Percentiles rank a stretch among this genome's conserved stretches.
Evolutionary conservation across 1,140 invertebrate species (phyloP).

Genomic region (Platorchestia sp.): DNA sequence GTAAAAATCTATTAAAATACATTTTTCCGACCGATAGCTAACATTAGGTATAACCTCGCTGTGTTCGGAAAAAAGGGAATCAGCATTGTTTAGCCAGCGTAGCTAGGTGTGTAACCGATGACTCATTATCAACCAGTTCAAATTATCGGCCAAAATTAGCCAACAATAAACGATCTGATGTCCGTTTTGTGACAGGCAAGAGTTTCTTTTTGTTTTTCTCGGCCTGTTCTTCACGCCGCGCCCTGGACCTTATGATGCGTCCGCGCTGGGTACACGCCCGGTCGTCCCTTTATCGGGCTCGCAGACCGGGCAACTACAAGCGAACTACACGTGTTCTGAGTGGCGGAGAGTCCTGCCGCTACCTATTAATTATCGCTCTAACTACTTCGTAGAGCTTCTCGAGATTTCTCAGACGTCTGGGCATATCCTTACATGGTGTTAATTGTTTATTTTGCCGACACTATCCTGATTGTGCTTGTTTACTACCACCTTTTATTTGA

Average conservation of each 20-base stretch:
- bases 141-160: background rate
- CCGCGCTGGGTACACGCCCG: background rate
- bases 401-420: background rate
- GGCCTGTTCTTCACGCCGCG: background rate
- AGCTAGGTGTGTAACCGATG: background rate
- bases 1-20: no score
- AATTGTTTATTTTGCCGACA: background rate
- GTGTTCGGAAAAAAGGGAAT: background rate
- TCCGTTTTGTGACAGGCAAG: background rate
- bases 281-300: background rate
- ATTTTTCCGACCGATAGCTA: no score
- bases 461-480: background rate
- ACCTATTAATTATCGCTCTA: background rate
- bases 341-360: background rate
- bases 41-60: no score
- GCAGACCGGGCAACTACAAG: background rate
- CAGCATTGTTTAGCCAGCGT: background rate
- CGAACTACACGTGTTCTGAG: background rate
- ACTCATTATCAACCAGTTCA: background rate
- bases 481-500: background rate
- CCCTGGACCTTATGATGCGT: background rate
- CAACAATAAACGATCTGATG: background rate
- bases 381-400: background rate
- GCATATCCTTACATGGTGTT: background rate
- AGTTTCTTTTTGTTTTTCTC: background rate